These are phyloP conservation scores for Ascidia mentula DNA, from an alignment of 23 tunicate genomes.

Conservation along the genomic window DNA sequence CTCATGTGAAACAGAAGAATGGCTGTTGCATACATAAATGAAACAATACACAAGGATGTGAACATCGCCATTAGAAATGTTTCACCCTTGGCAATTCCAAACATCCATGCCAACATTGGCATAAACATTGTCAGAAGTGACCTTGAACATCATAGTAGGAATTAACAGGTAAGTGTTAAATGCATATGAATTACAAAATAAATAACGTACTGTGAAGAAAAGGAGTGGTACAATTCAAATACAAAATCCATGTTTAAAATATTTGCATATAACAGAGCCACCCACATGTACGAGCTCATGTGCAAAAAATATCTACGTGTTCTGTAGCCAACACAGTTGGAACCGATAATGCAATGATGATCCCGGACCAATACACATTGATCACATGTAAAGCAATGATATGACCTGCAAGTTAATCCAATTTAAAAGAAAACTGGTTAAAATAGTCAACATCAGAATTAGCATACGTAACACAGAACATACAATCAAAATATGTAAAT, in stretches of 20 bases:
- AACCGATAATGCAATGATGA: conserved; percentile 88
- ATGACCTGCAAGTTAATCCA: conserved; percentile 60
- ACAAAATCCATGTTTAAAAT: conserved; percentile 67
- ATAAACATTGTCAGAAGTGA: conserved; percentile 64
- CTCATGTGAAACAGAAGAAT: conserved; percentile 52
- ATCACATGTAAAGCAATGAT: conserved; percentile 72
- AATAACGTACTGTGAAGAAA: conserved; percentile 49
- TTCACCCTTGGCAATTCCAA: conserved; percentile 70
- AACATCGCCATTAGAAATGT: conserved; percentile 55
- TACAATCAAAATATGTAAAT: no score
- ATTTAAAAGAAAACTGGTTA: no score
- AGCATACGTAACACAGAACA: no score
- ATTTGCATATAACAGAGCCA: conserved; percentile 85
- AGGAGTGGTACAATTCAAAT: conserved; percentile 33
- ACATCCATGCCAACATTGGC: conserved; percentile 74
- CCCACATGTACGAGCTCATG: conserved; percentile 73
- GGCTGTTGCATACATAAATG: conserved; percentile 65
- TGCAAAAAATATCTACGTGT: conserved; percentile 78
- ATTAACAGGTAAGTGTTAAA: background rate
- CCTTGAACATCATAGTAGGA: conserved; percentile 34
- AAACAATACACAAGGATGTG: conserved; percentile 61
- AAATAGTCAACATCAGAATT: no score
- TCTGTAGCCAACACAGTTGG: conserved; percentile 90
- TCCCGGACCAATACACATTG: conserved; percentile 77
- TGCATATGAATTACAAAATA: background rate